Percentiles rank a stretch among this genome's conserved stretches.
Evolutionary conservation across 2,888 invertebrate species (phyloP).

Genomic region (Rhamnusium bicolor): DNA sequence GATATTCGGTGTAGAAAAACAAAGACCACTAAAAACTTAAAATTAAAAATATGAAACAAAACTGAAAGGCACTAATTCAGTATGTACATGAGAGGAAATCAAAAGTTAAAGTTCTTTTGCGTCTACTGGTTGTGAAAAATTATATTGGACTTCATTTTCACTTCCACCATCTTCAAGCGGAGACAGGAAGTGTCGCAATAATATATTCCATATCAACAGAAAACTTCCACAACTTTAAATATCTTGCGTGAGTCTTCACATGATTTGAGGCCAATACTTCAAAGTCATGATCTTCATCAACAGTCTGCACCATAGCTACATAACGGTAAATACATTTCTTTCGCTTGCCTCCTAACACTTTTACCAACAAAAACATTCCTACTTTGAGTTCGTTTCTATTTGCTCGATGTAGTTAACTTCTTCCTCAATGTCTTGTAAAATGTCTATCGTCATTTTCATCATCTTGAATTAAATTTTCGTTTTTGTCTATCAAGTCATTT

Average conservation of each 20-base stretch:
- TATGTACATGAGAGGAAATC: too few species aligned
- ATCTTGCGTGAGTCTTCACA: background rate
- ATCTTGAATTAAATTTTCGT: background rate
- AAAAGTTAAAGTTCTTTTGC: too few species aligned
- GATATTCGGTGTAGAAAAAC: too few species aligned
- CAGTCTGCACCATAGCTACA: conserved; percentile 1
- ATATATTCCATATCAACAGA: too few species aligned
- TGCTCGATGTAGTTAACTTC: background rate
- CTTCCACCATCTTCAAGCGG: too few species aligned
- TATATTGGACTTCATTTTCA: too few species aligned
- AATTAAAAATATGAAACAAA: too few species aligned
- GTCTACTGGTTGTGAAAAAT: too few species aligned
- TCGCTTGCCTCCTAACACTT: conserved; percentile 2
- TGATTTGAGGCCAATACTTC: background rate
- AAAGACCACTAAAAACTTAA: too few species aligned
- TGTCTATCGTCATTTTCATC: background rate
- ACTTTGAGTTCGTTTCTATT: background rate
- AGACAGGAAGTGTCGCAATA: too few species aligned
- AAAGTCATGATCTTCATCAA: conserved; percentile 4
- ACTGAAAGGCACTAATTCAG: too few species aligned
- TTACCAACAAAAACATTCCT: background rate
- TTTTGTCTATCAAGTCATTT: background rate
- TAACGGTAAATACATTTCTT: conserved; percentile 5
- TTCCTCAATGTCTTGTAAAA: background rate
- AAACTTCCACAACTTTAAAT: background rate